Percentiles rank a stretch among this genome's conserved stretches.
Evolutionary conservation across 2,797 vertebrate genomes (phyloP).

Genomic region (Mormyrops attenuatus): DNA sequence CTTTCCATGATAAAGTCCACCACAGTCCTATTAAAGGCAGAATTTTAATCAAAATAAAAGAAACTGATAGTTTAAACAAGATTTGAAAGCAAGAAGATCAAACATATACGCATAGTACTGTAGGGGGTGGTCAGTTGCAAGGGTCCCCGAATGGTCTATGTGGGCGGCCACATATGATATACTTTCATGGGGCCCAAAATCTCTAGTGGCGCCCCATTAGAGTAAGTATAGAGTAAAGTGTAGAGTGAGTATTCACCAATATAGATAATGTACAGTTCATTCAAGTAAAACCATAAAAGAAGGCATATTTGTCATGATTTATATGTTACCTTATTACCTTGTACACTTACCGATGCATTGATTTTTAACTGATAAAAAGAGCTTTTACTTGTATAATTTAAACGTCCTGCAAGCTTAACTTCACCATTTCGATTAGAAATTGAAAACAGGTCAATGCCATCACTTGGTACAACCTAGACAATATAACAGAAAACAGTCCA

Average conservation of each 20-base stretch:
- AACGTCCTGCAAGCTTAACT: slow-evolving; percentile 54
- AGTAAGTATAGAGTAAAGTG: background rate
- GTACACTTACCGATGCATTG: slow-evolving; percentile 65
- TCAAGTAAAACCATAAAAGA: background rate
- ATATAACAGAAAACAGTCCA: background rate
- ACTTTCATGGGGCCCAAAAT: background rate
- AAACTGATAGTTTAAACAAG: background rate
- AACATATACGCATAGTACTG: background rate
- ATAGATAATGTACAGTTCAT: background rate
- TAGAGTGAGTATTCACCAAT: background rate
- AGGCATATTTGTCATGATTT: background rate
- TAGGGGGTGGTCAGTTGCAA: background rate
- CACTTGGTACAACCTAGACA: slow-evolving; percentile 64
- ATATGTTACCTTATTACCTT: background rate
- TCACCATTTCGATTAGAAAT: slow-evolving; percentile 52
- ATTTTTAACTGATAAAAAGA: slow-evolving; percentile 77
- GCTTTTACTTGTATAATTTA: slow-evolving; percentile 68
- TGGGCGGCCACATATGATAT: background rate
- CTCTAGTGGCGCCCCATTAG: background rate
- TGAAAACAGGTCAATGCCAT: slow-evolving; percentile 55
- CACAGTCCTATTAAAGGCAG: slow-evolving; percentile 64
- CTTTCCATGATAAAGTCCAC: slow-evolving; percentile 28
- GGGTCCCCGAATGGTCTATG: background rate
- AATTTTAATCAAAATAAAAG: background rate
- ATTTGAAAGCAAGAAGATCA: background rate